Evolutionary conservation across 2,888 invertebrate species (phyloP).

Genomic region (Megaustenia siamemsis): DNA sequence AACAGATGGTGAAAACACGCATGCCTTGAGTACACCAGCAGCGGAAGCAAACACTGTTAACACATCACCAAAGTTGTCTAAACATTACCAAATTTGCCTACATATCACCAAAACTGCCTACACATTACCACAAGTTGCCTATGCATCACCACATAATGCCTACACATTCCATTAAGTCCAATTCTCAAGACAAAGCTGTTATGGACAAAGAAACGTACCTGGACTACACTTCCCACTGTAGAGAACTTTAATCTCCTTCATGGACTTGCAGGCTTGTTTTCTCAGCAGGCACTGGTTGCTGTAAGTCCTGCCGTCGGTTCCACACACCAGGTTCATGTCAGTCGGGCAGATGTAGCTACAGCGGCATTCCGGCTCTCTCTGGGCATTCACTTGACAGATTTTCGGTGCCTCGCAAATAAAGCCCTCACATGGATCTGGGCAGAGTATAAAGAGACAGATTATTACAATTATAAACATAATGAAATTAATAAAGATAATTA

Average conservation of each 20-base stretch:
- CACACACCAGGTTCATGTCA: constrained; percentile 88
- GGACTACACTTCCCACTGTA: constrained; percentile 91
- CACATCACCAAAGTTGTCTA: background rate
- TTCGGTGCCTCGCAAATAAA: constrained; percentile 89
- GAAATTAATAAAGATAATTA: no score
- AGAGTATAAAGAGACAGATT: no score
- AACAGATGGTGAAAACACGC: no score
- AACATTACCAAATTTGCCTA: no score
- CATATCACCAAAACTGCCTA: no score
- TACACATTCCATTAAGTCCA: background rate
- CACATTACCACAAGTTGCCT: no score
- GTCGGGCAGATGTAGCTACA: constrained; percentile 85
- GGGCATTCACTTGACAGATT: constrained; percentile 89
- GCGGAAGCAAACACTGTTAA: background rate
- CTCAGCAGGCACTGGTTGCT: constrained; percentile 95
- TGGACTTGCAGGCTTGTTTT: constrained; percentile 90
- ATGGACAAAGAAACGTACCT: constrained; percentile 79
- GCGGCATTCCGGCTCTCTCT: constrained; percentile 87
- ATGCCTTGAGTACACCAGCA: background rate
- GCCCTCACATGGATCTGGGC: constrained; percentile 91
- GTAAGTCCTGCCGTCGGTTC: constrained; percentile 94
- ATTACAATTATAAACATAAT: no score
- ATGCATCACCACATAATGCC: no score
- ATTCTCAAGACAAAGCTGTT: background rate
- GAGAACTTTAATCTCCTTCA: constrained; percentile 86